phyloP scores from a whole-genome alignment of 2,797 vertebrate species.

The Gastrophryne carolinensis region DNA sequence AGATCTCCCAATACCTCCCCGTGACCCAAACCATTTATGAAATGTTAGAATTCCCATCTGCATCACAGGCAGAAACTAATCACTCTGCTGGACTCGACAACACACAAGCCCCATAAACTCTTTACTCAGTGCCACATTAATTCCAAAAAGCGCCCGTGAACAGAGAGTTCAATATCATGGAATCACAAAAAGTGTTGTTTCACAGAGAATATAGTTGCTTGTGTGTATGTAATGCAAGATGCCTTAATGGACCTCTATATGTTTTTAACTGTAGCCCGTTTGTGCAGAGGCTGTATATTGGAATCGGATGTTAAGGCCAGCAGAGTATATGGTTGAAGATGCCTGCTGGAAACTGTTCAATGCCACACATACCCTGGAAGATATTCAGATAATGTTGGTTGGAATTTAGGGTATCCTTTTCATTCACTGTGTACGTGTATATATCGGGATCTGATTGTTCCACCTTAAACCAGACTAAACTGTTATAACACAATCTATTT shows the following conservation, averaged over 20 bases:
- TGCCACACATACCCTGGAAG: no score
- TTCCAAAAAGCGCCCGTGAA: neutral
- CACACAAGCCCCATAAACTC: conserved; percentile 39
- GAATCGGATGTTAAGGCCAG: no score
- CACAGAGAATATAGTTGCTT: neutral
- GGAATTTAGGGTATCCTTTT: no score
- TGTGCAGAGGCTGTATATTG: neutral
- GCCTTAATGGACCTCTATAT: conserved; percentile 1
- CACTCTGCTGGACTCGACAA: neutral
- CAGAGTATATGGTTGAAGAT: neutral
- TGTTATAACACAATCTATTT: no score
- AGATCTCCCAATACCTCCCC: conserved; percentile 87
- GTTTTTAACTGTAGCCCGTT: neutral
- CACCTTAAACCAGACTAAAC: no score
- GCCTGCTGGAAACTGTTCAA: no score
- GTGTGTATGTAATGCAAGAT: neutral
- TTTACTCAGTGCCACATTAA: neutral
- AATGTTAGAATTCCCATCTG: conserved; percentile 81
- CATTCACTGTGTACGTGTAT: no score
- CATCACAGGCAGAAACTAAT: conserved; percentile 54
- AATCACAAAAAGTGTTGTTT: neutral
- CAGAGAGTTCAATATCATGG: neutral
- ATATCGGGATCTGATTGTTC: no score
- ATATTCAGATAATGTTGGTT: no score
- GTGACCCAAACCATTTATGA: conserved; percentile 85